Percentiles rank a stretch among this genome's conserved stretches.
Conservation (phyloP, 2,888 invertebrate genomes). For the Tetragonisca angustula region DNA sequence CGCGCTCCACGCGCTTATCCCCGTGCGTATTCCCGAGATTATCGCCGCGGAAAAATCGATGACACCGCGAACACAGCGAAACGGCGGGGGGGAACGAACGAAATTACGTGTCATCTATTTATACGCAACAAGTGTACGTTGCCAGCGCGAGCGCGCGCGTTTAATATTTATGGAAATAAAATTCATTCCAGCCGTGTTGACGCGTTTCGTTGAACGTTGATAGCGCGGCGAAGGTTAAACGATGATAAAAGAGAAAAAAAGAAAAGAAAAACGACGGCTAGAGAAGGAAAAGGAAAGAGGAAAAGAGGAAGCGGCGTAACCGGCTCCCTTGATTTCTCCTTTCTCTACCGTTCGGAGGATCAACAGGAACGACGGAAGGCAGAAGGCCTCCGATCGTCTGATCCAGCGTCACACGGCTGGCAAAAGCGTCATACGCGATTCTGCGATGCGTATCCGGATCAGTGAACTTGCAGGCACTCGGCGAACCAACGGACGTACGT, state of each 20-base stretch:
- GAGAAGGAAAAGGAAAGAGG: no score
- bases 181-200: not conserved
- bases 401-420: slow-evolving; percentile 34
- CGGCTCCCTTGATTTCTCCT: not conserved
- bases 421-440: slow-evolving; percentile 55
- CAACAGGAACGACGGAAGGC: slow-evolving; percentile 12
- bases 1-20: not conserved
- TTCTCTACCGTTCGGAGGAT: not conserved
- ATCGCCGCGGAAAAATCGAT: not conserved
- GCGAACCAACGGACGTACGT: slow-evolving; percentile 57
- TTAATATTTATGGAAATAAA: not conserved
- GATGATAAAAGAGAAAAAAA: no score
- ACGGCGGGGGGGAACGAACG: no score
- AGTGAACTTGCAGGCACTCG: slow-evolving; percentile 66
- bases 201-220: not conserved
- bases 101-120: not conserved
- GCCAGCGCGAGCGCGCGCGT: not conserved
- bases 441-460: slow-evolving; percentile 71
- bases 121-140: not conserved
- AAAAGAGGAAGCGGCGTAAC: not conserved
- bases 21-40: not conserved
- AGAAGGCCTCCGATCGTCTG: slow-evolving; percentile 2
- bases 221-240: no score
- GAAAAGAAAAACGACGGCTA: no score
- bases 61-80: not conserved